phyloP scores from a whole-genome alignment of 2,888 invertebrate genomes.

The Callinectes sapidus region DNA sequence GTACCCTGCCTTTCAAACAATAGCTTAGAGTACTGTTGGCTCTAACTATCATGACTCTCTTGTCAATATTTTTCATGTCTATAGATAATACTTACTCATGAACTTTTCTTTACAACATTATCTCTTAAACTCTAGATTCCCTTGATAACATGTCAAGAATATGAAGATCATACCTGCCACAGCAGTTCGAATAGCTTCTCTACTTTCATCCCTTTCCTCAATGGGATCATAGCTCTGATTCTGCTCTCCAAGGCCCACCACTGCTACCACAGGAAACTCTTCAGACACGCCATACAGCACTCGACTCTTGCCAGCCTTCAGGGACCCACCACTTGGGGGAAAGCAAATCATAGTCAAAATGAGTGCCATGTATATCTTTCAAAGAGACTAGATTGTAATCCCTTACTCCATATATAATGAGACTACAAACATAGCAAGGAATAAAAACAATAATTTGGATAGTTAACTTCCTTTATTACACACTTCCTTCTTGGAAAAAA shows the following conservation, averaged over 20 bases:
- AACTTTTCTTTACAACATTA: too few species aligned
- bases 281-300: conserved; percentile 67
- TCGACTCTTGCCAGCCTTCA: conserved; percentile 67
- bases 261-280: conserved; percentile 66
- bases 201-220: conserved; percentile 59
- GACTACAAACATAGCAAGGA: not conserved
- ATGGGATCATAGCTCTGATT: not conserved
- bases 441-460: not conserved
- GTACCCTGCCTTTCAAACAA: too few species aligned
- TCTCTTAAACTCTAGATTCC: not conserved
- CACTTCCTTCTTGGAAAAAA: not conserved
- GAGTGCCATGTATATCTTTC: too few species aligned
- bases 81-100: too few species aligned
- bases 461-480: not conserved
- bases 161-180: conserved; percentile 64
- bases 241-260: conserved; percentile 68
- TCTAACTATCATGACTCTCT: not conserved
- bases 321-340: conserved; percentile 59
- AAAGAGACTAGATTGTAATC: too few species aligned
- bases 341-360: not conserved
- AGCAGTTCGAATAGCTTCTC: conserved; percentile 70
- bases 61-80: not conserved
- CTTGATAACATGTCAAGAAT: not conserved
- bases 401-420: too few species aligned
- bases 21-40: not conserved